These are phyloP conservation scores for Acanthochromis polyacanthus DNA, from an alignment of 2,113 vertebrate genomes.

Conservation along the genomic window DNA sequence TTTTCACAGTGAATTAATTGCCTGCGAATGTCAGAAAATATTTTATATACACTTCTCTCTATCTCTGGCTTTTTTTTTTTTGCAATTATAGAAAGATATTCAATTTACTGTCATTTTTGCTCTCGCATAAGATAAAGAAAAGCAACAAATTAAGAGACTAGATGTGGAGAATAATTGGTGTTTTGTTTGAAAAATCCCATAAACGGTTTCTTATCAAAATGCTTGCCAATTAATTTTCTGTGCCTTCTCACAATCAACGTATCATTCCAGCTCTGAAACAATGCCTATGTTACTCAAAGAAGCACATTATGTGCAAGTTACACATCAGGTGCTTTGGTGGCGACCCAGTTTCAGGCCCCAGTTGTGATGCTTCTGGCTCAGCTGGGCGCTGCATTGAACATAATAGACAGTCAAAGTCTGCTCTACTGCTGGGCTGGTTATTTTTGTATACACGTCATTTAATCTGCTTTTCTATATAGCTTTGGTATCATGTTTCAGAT, in stretches of 20 bases:
- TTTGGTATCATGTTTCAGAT: neutral
- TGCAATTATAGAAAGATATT: neutral
- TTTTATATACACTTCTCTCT: too few relatives aligned
- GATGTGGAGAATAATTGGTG: neutral
- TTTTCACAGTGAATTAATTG: too few relatives aligned
- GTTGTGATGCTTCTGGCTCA: neutral
- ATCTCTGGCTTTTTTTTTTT: neutral
- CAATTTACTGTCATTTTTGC: neutral
- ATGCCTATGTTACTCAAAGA: neutral
- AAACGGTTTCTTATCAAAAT: neutral
- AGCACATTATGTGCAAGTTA: neutral
- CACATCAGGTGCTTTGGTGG: neutral
- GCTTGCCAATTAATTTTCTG: neutral
- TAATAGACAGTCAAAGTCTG: neutral
- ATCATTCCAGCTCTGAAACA: neutral
- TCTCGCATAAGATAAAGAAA: too few relatives aligned
- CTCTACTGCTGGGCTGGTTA: neutral
- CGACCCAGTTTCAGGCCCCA: neutral
- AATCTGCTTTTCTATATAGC: neutral
- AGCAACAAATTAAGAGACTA: neutral
- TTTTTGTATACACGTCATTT: neutral
- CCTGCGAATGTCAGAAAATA: too few relatives aligned
- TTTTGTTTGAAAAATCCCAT: neutral
- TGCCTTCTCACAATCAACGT: neutral
- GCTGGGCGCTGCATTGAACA: neutral